phyloP scores from a whole-genome alignment of 2,113 vertebrate genomes.

The Dendropsophus ebraccatus region DNA sequence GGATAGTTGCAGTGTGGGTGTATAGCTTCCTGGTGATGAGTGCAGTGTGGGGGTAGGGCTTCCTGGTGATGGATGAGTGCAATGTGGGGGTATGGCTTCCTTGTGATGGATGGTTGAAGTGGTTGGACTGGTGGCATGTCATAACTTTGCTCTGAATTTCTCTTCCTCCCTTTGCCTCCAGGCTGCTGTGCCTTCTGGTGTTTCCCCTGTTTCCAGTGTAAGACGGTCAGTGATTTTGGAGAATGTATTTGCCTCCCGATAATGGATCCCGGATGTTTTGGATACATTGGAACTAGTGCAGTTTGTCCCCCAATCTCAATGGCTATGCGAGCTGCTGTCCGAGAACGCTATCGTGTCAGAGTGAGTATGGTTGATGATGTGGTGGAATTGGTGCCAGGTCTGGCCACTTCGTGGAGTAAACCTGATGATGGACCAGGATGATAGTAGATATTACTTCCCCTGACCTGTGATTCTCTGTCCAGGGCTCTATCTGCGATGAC shows the following conservation, averaged over 20 bases:
- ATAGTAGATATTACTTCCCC: neutral
- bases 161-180: neutral
- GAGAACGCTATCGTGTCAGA: slow-evolving; percentile 71
- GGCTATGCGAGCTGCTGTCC: slow-evolving; percentile 72
- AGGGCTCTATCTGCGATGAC: slow-evolving; percentile 75
- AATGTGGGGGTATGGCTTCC: neutral
- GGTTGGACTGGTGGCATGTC: neutral
- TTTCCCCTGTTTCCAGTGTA: slow-evolving; percentile 74
- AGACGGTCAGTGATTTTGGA: slow-evolving; percentile 63
- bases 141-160: neutral
- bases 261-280: slow-evolving; percentile 62
- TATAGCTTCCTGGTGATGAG: no score
- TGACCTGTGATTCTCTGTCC: neutral
- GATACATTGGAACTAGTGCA: neutral
- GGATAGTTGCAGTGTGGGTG: neutral
- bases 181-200: slow-evolving; percentile 77
- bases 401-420: neutral
- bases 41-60: no score
- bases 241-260: slow-evolving; percentile 75
- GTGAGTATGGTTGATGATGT: slow-evolving; percentile 58
- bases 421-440: neutral
- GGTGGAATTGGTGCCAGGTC: neutral
- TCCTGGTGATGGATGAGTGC: no score
- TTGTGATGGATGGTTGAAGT: neutral
- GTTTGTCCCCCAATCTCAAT: slow-evolving; percentile 67